These are phyloP conservation scores for Desmophyllum pertusum DNA, from an alignment of 92 coral and sea anemone genomes.

Conservation along the genomic window DNA sequence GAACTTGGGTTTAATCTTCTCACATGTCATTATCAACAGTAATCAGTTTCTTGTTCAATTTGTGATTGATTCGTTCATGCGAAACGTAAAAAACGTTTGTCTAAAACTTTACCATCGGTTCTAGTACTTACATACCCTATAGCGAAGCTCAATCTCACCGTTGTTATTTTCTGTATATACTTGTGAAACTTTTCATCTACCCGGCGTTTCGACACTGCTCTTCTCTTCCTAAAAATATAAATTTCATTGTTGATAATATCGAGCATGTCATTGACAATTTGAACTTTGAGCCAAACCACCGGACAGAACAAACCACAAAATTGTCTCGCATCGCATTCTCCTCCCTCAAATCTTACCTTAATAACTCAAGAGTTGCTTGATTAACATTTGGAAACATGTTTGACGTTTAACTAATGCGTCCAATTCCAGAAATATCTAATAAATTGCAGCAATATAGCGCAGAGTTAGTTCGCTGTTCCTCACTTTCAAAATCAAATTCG, in stretches of 20 bases:
- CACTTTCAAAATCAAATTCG: neutral
- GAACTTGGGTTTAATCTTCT: neutral
- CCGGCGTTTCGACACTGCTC: constrained; percentile 63
- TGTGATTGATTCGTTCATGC: too few species aligned
- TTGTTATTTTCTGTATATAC: constrained; percentile 90
- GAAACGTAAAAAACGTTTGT: too few species aligned
- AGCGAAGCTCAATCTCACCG: constrained; percentile 62
- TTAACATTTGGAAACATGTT: constrained; percentile 42
- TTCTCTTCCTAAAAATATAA: constrained; percentile 13
- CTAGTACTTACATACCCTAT: constrained; percentile 64
- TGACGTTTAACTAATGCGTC: neutral
- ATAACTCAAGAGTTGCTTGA: constrained; percentile 43
- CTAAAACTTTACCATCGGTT: too few species aligned
- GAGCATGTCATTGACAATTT: too few species aligned
- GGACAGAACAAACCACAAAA: neutral
- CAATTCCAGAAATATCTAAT: neutral
- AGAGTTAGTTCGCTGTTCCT: too few species aligned
- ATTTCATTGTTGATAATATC: too few species aligned
- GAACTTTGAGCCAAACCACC: neutral
- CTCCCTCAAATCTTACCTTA: constrained; percentile 22
- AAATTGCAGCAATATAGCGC: too few species aligned
- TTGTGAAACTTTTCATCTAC: constrained; percentile 85
- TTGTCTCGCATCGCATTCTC: neutral
- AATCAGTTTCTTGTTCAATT: too few species aligned
- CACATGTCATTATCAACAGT: too few species aligned